These are phyloP conservation scores for Enteromius trimaculatus DNA, from an alignment of 2,797 vertebrate species.

Conservation along the genomic window DNA sequence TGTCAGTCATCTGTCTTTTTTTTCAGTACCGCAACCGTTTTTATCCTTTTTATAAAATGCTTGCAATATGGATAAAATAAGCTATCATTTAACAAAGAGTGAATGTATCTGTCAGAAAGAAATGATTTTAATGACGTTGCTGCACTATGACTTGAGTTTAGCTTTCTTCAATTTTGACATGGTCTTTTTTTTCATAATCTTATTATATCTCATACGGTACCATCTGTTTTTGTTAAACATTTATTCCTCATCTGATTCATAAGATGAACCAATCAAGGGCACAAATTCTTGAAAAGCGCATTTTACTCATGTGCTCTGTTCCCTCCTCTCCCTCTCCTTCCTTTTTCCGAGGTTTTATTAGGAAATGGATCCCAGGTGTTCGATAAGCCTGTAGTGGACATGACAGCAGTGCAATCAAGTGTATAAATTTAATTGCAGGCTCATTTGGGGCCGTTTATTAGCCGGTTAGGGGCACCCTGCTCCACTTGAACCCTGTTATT, in stretches of 20 bases:
- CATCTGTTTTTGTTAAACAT: conserved; percentile 23
- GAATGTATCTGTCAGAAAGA: background rate
- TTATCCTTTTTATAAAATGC: conserved; percentile 5
- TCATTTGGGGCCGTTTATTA: conserved; percentile 87
- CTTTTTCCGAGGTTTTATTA: conserved; percentile 80
- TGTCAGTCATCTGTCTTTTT: background rate
- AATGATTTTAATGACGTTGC: background rate
- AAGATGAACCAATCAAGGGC: conserved; percentile 53
- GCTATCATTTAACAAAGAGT: background rate
- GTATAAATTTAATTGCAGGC: conserved; percentile 88
- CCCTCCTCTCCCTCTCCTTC: conserved; percentile 59
- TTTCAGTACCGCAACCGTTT: background rate
- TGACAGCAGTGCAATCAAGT: conserved; percentile 88
- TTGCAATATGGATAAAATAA: background rate
- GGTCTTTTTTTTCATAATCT: background rate
- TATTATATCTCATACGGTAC: conserved; percentile 10
- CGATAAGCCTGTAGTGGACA: conserved; percentile 86
- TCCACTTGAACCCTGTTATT: conserved; percentile 86
- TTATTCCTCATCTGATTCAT: conserved; percentile 16
- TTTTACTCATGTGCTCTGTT: conserved; percentile 48
- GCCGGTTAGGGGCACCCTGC: conserved; percentile 83
- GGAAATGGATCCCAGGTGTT: conserved; percentile 87
- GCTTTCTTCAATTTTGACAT: background rate
- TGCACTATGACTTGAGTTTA: background rate
- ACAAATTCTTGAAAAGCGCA: conserved; percentile 57